Conservation (phyloP, 1,140 invertebrate genomes). For the Rhynchophorus ferrugineus region DNA sequence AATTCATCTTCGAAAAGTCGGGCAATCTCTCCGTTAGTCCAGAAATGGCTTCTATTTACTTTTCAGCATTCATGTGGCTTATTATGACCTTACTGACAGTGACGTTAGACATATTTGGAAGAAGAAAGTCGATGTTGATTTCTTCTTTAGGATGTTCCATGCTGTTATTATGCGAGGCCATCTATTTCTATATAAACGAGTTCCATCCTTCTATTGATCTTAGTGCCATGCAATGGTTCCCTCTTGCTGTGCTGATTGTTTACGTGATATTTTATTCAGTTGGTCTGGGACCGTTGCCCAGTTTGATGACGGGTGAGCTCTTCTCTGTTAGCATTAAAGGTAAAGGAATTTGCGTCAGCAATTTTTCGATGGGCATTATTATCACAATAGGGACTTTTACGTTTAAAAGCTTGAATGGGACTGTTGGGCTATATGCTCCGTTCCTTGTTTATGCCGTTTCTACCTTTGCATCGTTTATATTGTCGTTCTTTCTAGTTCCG, state of each 20-base stretch:
- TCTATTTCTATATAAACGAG: constrained; percentile 49
- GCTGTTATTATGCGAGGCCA: constrained; percentile 46
- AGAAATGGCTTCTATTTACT: constrained; percentile 24
- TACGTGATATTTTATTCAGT: constrained; percentile 25
- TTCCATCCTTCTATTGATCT: constrained; percentile 23
- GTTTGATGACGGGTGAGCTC: constrained; percentile 32
- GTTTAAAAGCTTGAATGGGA: constrained; percentile 35
- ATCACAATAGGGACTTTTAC: constrained; percentile 37
- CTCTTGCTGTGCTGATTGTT: constrained; percentile 27
- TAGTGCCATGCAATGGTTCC: constrained; percentile 31
- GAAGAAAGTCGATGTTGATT: constrained; percentile 55
- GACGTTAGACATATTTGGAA: constrained; percentile 61
- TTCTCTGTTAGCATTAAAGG: constrained; percentile 35
- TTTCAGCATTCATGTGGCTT: constrained; percentile 49
- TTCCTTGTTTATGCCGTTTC: constrained; percentile 75
- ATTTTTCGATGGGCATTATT: constrained; percentile 1
- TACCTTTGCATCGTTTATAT: constrained; percentile 62
- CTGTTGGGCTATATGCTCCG: constrained; percentile 59
- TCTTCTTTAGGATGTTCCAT: constrained; percentile 49
- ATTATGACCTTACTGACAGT: constrained; percentile 53
- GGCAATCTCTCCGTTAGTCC: constrained; percentile 32
- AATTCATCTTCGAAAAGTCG: constrained; percentile 29
- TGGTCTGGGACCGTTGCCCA: constrained; percentile 29
- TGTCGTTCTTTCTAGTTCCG: constrained; percentile 73
- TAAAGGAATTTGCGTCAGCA: constrained; percentile 28